These are phyloP conservation scores for Poeciliopsis prolifica DNA, from an alignment of 2,113 vertebrate genomes.

Conservation along the genomic window DNA sequence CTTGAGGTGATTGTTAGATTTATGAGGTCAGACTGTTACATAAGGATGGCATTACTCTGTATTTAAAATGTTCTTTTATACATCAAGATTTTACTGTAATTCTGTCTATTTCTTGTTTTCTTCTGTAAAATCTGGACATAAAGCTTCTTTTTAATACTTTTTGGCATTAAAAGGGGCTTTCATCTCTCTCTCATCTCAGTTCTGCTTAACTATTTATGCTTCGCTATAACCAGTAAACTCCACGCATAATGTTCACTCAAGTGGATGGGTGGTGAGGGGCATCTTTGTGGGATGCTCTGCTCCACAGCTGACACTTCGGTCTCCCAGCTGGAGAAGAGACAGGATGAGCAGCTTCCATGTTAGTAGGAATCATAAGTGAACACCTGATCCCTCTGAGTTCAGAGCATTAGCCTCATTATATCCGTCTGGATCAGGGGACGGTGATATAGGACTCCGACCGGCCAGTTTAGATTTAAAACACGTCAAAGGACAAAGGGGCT, in stretches of 20 bases:
- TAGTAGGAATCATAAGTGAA: not conserved
- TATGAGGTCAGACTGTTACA: conserved; percentile 26
- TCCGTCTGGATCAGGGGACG: too few relatives aligned
- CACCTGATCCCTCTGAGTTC: too few relatives aligned
- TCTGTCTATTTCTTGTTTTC: too few relatives aligned
- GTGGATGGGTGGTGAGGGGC: not conserved
- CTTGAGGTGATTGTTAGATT: conserved; percentile 33
- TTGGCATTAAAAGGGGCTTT: conserved; percentile 29
- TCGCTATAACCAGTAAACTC: conserved; percentile 47
- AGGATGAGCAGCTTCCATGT: not conserved
- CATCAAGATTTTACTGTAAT: too few relatives aligned
- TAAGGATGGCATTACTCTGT: too few relatives aligned
- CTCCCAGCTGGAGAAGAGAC: conserved; percentile 26
- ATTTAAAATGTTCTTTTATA: too few relatives aligned
- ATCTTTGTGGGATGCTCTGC: conserved; percentile 12
- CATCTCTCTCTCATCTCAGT: conserved; percentile 27
- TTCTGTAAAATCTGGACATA: too few relatives aligned
- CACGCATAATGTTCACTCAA: not conserved
- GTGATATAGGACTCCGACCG: too few relatives aligned
- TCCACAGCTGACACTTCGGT: conserved; percentile 42
- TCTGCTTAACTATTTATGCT: conserved; percentile 30
- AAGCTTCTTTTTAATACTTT: conserved; percentile 19
- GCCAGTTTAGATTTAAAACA: too few relatives aligned
- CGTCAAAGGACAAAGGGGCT: too few relatives aligned
- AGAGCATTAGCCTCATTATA: too few relatives aligned